These are phyloP conservation scores for Denticeps clupeoides DNA, from an alignment of 2,797 vertebrate species.

Conservation along the genomic window DNA sequence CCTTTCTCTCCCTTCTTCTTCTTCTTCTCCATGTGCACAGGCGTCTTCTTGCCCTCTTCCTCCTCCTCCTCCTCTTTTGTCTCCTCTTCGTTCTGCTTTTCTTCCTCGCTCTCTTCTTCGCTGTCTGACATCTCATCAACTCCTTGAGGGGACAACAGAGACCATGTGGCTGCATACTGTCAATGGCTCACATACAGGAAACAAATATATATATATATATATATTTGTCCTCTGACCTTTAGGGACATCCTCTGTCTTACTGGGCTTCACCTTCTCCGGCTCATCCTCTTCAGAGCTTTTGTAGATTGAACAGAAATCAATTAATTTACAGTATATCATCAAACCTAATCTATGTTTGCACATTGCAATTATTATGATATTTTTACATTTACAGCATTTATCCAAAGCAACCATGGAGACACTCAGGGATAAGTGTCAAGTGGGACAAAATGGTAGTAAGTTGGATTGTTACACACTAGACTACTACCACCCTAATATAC, in stretches of 20 bases:
- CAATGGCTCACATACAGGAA: background rate
- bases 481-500: too few relatives aligned
- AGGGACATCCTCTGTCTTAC: slow-evolving; percentile 63
- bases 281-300: slow-evolving; percentile 63
- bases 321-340: too few relatives aligned
- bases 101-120: slow-evolving; percentile 83
- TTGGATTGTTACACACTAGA: too few relatives aligned
- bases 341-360: too few relatives aligned
- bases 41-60: slow-evolving; percentile 75
- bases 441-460: too few relatives aligned
- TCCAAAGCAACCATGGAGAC: too few relatives aligned
- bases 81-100: slow-evolving; percentile 75
- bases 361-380: too few relatives aligned
- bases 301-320: too few relatives aligned
- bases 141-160: slow-evolving; percentile 33
- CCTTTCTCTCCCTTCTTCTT: slow-evolving; percentile 59
- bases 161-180: background rate
- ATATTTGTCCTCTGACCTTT: slow-evolving; percentile 53
- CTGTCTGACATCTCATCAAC: slow-evolving; percentile 79
- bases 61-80: slow-evolving; percentile 73
- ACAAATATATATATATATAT: background rate
- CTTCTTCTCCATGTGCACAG: slow-evolving; percentile 66
- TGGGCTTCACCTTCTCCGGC: slow-evolving; percentile 50
- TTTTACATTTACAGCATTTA: too few relatives aligned
- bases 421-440: too few relatives aligned